Base-by-base conservation (phyloP, 2,888 invertebrate genomes). In the Orthosia cruda region DNA sequence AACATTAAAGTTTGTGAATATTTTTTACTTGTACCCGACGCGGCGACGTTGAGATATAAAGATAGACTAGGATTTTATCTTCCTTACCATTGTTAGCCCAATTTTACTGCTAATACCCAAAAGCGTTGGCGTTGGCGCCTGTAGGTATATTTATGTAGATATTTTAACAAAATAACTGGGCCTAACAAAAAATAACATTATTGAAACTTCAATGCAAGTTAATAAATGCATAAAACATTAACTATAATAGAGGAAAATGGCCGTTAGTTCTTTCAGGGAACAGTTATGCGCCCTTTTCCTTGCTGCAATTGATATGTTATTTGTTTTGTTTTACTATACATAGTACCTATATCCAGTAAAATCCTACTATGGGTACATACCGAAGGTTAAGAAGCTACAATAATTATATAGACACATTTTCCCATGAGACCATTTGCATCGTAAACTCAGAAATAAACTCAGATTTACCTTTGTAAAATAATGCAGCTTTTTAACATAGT, bases 31-130 rank as follows among this genome's bases (percentile, higher is more conserved):
- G 18, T 63, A 9, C 40, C 40, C 40, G 9, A 26, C 26, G n/a
- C n/a, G n/a, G n/a, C n/a, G n/a, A n/a, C 11, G 15, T n/a, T 15
- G 3, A n/a, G 23, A 18, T 11, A n/a, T n/a, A n/a, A 1, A n/a
- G 23, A n/a, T 11, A 23, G 23, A 59, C 18, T 7, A 59, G 15
- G 11, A 16, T 32, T 63, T 16, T 16, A 40, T 5, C 26, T n/a
- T 40, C 40, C 40, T 40, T 47, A 26, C 12, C n/a, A 45, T 16
- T 61, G 32, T 18, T 20, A 64, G 15, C 18, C 18, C 18, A 47
- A 47, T 16, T 40, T 23, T 16, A 62, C 26, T 16, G n/a, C 26
- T n/a, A 26, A 67, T 50, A 66, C 18, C 66, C 66, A 69, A 50
- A 20, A 47, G 47, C 62, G 26, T 47, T 47, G 26, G 4, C n/a